phyloP scores from a whole-genome alignment of 2,888 invertebrate species.

The Rhabditoides inermis region DNA sequence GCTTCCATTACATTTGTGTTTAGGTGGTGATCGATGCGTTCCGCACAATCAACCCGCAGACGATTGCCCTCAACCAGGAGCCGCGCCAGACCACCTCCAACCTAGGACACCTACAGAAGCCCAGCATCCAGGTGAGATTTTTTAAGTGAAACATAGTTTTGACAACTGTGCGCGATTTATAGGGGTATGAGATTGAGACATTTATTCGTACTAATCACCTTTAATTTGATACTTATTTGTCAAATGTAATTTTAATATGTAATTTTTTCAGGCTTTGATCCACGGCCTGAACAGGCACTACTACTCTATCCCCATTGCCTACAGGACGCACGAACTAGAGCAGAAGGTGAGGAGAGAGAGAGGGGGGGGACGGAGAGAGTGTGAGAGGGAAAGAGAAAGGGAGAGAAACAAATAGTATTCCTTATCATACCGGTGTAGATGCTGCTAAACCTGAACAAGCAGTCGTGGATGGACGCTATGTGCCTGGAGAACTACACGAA shows the following conservation, averaged over 20 bases:
- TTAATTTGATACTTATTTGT: background rate
- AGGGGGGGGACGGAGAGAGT: too few species aligned
- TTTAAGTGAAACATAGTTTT: background rate
- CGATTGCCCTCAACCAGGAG: constrained; percentile 95
- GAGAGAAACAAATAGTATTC: too few species aligned
- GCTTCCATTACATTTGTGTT: too few species aligned
- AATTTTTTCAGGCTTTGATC: constrained; percentile 68
- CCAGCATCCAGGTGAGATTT: constrained; percentile 68
- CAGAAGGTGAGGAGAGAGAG: constrained; percentile 68
- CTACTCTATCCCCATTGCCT: constrained; percentile 97
- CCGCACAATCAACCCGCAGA: constrained; percentile 93
- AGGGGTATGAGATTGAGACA: background rate
- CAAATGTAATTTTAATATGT: background rate
- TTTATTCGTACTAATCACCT: background rate
- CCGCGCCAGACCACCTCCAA: constrained; percentile 97
- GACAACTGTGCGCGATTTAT: background rate
- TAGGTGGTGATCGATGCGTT: constrained; percentile 98
- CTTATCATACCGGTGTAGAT: constrained; percentile 59
- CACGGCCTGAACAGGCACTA: constrained; percentile 97
- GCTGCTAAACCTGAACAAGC: constrained; percentile 93
- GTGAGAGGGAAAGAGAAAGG: too few species aligned
- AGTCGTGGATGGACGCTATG: constrained; percentile 93
- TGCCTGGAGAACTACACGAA: constrained; percentile 66
- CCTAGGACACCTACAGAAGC: constrained; percentile 92
- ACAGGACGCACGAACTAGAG: constrained; percentile 93